Base-by-base conservation (phyloP, 2,888 invertebrate genomes). In the Lepidocyrtoides sp. region DNA sequence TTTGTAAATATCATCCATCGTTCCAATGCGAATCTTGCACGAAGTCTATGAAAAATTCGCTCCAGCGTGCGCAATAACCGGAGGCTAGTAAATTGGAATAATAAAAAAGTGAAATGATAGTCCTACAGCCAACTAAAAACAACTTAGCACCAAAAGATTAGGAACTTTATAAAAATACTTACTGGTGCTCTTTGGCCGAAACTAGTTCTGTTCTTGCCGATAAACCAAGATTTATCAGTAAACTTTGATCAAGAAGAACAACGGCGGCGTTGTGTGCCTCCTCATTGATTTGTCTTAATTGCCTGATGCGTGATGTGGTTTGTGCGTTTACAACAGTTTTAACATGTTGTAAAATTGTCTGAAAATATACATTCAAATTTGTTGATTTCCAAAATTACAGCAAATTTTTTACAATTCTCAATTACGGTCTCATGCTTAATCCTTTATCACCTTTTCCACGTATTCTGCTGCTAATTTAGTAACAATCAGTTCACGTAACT, bases 161-260 rank as follows among this genome's bases (percentile, higher is more conserved):
- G n/a, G n/a, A n/a, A n/a, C n/a, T n/a, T n/a, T n/a, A n/a, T n/a
- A n/a, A n/a, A n/a, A n/a, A 1, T 17, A 48, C 90, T 90, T 90
- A 90, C 90, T 85, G 75, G 14, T 63, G 41, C 32, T 90, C 90
- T 23, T 63, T 84, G 1, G 90, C 90, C 12, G 54, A n/a, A 17
- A 41, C 36, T 5, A 90, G 10, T 54, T 90, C 90, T 0, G 75
- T 41, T 41, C 77, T 79, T 7, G 77, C 90, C 4, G 84, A 32
- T 51, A 51, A 14, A 4, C 54, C 32, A 20, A 79, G 7, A 23
- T 66, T 51, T 4, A 41, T 41, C 2, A 51, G n/a, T 36, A 90
- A 51, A 60, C 51, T 69, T 66, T 90, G 66, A n/a, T 84, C 79
- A 20, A 90, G 10, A 10, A 89, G 17, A 32, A 5, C 0, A 5